A percentile compares a stretch with the other conserved stretches of the same genome.
These are phyloP conservation scores for Chrysaora quinquecirrha DNA, from an alignment of 30 jellyfish, hydroid and myxozoan species.

Conservation along the genomic window DNA sequence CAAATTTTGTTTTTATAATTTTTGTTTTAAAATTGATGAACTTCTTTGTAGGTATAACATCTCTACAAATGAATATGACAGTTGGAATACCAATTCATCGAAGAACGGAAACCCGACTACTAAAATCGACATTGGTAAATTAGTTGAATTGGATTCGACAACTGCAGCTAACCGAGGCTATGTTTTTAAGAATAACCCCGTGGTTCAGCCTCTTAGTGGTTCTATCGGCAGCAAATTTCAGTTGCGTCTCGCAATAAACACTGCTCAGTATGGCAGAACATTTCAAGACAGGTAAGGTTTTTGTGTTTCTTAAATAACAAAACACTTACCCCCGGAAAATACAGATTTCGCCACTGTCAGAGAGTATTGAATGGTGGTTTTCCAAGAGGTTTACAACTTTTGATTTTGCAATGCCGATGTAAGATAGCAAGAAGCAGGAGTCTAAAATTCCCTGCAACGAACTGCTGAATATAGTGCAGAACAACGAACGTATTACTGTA, in stretches of 20 bases:
- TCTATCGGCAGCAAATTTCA: conserved; percentile 59
- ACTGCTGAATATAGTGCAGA: too few relatives aligned
- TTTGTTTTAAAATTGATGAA: too few relatives aligned
- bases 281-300: conserved; percentile 91
- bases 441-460: too few relatives aligned
- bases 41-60: conserved; percentile 77
- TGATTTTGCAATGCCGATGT: not conserved
- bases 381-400: too few relatives aligned
- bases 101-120: conserved; percentile 54
- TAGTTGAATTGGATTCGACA: conserved; percentile 75
- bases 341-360: too few relatives aligned
- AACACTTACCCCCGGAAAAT: not conserved
- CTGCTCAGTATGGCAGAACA: conserved; percentile 97
- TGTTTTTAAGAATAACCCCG: conserved; percentile 85
- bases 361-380: too few relatives aligned
- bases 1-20: too few relatives aligned
- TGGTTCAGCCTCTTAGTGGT: conserved; percentile 70
- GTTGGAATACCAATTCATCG: conserved; percentile 59
- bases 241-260: conserved; percentile 87
- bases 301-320: not conserved
- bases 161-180: conserved; percentile 85
- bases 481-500: too few relatives aligned
- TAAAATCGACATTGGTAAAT: conserved; percentile 62
- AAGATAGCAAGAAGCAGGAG: too few relatives aligned
- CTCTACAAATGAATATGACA: conserved; percentile 68